Evolutionary conservation across 2,888 invertebrate species (phyloP).

Genomic region (Hypolimnas misippus): DNA sequence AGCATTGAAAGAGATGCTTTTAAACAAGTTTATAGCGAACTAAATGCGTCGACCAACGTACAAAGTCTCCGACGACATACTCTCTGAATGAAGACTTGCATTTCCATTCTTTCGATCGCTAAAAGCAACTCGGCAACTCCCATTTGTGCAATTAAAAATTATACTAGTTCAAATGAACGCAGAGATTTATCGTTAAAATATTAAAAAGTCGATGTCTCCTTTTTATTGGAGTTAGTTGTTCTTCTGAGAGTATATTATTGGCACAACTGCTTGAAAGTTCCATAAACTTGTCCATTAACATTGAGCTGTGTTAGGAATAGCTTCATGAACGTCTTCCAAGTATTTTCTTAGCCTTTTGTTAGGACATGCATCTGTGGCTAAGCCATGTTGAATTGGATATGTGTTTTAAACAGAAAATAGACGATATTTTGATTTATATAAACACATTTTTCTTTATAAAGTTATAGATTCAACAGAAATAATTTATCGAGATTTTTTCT

Average conservation of each 20-base stretch:
- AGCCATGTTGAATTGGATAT: no score
- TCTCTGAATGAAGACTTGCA: constrained; percentile 18
- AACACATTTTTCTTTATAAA: no score
- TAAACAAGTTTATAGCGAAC: constrained; percentile 17
- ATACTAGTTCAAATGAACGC: constrained; percentile 23
- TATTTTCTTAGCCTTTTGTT: no score
- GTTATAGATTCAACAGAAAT: no score
- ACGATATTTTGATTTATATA: no score
- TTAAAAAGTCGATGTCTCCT: constrained; percentile 16
- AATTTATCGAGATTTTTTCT: no score
- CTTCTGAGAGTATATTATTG: constrained; percentile 26
- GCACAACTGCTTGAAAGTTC: constrained; percentile 17
- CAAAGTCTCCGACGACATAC: constrained; percentile 1
- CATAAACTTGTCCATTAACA: not conserved
- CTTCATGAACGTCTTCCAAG: not conserved
- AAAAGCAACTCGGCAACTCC: constrained; percentile 23
- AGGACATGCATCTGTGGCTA: no score
- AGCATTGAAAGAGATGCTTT: constrained; percentile 18
- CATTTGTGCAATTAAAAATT: constrained; percentile 39
- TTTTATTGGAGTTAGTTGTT: constrained; percentile 22
- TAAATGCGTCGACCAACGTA: constrained; percentile 6
- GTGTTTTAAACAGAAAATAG: no score
- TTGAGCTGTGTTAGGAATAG: not conserved
- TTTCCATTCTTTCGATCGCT: constrained; percentile 26
- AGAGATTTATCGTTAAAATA: constrained; percentile 29